Conservation (phyloP, 2,888 invertebrate genomes). For the Cactoblastis cactorum region DNA sequence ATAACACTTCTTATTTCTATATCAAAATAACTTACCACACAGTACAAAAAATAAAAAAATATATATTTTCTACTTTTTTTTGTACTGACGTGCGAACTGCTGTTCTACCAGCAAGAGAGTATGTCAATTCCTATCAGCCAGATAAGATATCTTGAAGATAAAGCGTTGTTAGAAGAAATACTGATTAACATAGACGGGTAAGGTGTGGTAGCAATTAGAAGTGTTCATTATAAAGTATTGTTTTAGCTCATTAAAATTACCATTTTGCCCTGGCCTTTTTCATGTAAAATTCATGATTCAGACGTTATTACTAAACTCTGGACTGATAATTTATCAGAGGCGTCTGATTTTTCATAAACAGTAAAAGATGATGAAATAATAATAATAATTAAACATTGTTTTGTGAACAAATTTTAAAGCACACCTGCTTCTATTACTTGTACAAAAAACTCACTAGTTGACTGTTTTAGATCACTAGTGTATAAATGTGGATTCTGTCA, state of each 20-base stretch:
- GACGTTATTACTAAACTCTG: neutral
- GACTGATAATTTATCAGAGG: too few relatives aligned
- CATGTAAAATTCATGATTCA: neutral
- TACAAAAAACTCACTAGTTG: too few relatives aligned
- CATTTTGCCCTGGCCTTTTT: neutral
- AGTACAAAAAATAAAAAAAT: neutral
- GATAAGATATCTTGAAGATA: constrained; percentile 14
- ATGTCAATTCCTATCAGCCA: constrained; percentile 6
- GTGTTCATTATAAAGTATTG: neutral
- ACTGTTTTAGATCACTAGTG: too few relatives aligned
- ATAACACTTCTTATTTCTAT: too few relatives aligned
- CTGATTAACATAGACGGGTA: neutral
- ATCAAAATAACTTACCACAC: neutral
- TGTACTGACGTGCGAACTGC: constrained; percentile 7
- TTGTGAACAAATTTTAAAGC: too few relatives aligned
- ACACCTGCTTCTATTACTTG: too few relatives aligned
- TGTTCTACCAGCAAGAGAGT: neutral
- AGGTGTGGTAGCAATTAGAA: neutral
- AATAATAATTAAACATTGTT: too few relatives aligned
- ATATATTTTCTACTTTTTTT: neutral
- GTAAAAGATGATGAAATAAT: too few relatives aligned
- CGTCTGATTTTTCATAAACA: too few relatives aligned
- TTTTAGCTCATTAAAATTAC: neutral
- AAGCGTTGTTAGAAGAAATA: neutral
- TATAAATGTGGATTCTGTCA: too few relatives aligned